Base-by-base conservation (phyloP, 1,140 invertebrate species). In the Danaus melanippus region DNA sequence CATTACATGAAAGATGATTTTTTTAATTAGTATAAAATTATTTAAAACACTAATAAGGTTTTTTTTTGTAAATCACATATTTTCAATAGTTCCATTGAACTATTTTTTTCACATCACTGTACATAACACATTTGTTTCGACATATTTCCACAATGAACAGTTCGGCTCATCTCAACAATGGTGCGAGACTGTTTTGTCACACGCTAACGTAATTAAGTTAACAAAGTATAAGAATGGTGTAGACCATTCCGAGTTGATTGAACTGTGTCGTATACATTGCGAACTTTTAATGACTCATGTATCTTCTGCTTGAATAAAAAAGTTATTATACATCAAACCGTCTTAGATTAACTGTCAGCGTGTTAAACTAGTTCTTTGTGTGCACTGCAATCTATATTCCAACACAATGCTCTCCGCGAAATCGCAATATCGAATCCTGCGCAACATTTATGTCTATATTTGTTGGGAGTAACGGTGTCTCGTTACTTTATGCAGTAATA, bases 201-300 rank as follows among this genome's bases (percentile, higher is more conserved):
- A 71, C 66, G 72, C 69, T 67, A 76, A 76, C 71, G 64, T 71
- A 71, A 76, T 80, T 76, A 78, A 70, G 72, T 69, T 80, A 80
- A 75, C 74, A 76, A 73, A 77, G 68, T 73, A 58, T 40, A 62
- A 75, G 75, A 76, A 79, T 74, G 74, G 59, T 54, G 58, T 46
- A 51, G 43, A 59, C 55, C 50, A 66, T 60, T 66, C 59, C 32
- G 58, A 64, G 69, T 66, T 62, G 56, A 66, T 61, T 68, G 67
- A 71, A 70, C 62, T 53, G 48, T 58, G 53, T 11, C 42, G 12
- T 50, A 41, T 32, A 32, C 21, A 32, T 32, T 7, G 21, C 21
- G 21, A 32, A 32, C 21, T 32, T 32, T 32, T 32, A 32, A 32
- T 32, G 21, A 32, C 21, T 32, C 21, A 32, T 32, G 21, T 32